Base-by-base conservation (phyloP, 2,113 vertebrate species). In the Hipposideros armiger region DNA sequence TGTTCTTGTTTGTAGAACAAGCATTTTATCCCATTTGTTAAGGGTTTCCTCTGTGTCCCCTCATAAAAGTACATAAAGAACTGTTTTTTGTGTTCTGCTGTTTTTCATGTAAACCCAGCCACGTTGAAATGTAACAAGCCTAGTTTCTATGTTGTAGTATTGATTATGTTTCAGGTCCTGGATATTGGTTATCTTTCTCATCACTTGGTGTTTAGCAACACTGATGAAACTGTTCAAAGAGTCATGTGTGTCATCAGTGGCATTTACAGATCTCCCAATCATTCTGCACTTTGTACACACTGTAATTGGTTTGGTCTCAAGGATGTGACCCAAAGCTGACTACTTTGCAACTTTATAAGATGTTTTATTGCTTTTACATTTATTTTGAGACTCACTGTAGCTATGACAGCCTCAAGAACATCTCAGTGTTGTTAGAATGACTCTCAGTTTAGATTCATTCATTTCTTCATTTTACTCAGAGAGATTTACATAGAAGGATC, bases 341-440 rank as follows among this genome's bases (percentile, higher is more conserved):
- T 58, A 81, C 62, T 40, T 94, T 94, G 36, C 19, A 87, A 72
- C n/a, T 94, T 64, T 92, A 2, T 87, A 90, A 87, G 26, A 45
- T 88, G 70, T 69, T 90, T 96, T 96, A 93, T 67, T 87, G 77
- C 32, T 95, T 96, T 96, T 58, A 87, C 87, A 94, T 67, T 81
- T 90, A 56, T 73, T 92, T 91, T 73, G 84, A 95, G 69, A 90
- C 52, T 62, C 83, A 36, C 30, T 60, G 11, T 45, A 67, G 84
- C n/a, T 86, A 52, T 36, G 45, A 20, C 11, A 66, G 24, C 73
- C 72, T 84, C 22, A 80, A 52, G 36, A 83, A 89, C 32, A 70
- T 89, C 28, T 94, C 66, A 91, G 24, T 76, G 47, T 20, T 87
- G 6, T 81, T 52, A 85, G 56, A 92, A 84, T 62, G 77, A 78